Evolutionary conservation across 2,888 invertebrate species (phyloP).

Genomic region (Heliconius sara): DNA sequence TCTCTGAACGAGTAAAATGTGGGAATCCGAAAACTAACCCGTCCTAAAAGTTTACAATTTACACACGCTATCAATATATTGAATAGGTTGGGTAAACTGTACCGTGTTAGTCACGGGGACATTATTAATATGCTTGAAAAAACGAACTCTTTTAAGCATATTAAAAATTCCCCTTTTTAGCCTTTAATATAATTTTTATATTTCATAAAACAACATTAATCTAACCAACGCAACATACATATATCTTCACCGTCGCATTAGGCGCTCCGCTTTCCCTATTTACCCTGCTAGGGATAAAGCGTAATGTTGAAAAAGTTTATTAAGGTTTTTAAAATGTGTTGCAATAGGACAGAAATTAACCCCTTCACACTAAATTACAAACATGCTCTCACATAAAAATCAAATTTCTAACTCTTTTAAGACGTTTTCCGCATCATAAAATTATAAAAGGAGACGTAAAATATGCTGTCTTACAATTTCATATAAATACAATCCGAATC

Average conservation of each 20-base stretch:
- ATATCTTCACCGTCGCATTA: too few relatives aligned
- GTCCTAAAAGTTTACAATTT: slow-evolving; percentile 36
- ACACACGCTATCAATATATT: slow-evolving; percentile 26
- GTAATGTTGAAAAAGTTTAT: background rate
- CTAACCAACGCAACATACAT: too few relatives aligned
- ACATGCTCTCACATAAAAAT: background rate
- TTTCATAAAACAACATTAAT: too few relatives aligned
- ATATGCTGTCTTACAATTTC: background rate
- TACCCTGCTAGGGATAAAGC: too few relatives aligned
- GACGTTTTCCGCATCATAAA: too few relatives aligned
- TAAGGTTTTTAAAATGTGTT: background rate
- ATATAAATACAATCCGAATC: background rate
- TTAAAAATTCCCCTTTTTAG: background rate
- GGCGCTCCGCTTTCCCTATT: too few relatives aligned
- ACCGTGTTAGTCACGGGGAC: background rate
- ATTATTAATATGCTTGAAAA: slow-evolving; percentile 15
- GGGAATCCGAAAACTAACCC: slow-evolving; percentile 20
- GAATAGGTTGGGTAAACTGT: slow-evolving; percentile 22
- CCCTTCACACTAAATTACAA: background rate
- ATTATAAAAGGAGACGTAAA: background rate
- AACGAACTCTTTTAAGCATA: background rate
- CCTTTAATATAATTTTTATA: too few relatives aligned
- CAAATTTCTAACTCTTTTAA: background rate
- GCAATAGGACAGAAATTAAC: background rate
- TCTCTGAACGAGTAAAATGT: slow-evolving; percentile 21